phyloP scores from a whole-genome alignment of 2,113 vertebrate species.

The Theristicus caerulescens region DNA sequence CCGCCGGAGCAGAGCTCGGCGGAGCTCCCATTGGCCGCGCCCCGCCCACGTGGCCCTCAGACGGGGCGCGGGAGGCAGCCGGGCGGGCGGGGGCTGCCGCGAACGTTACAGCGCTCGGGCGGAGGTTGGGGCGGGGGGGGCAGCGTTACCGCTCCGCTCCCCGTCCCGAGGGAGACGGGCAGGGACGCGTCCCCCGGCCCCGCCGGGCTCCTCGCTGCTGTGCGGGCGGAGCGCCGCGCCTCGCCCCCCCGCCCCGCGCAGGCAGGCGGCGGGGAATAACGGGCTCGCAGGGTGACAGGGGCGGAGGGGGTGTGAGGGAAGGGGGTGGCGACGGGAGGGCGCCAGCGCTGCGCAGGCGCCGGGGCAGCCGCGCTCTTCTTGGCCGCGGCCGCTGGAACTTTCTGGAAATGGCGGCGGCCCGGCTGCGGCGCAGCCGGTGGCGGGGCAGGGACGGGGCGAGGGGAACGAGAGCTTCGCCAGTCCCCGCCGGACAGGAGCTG shows the following conservation, averaged over 20 bases:
- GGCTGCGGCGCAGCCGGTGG: background rate
- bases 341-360: background rate
- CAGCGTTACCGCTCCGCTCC: background rate
- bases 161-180: background rate
- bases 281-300: background rate
- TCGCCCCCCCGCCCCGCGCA: too few species aligned
- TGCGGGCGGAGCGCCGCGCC: background rate
- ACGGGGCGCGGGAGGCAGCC: constrained; percentile 2
- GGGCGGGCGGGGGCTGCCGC: background rate
- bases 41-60: constrained; percentile 66
- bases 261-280: background rate
- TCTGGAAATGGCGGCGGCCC: constrained; percentile 64
- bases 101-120: background rate
- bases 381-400: constrained; percentile 49
- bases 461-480: background rate
- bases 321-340: background rate
- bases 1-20: constrained; percentile 9
- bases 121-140: background rate
- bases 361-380: background rate
- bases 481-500: background rate
- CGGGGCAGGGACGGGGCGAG: background rate
- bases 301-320: background rate
- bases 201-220: too few species aligned
- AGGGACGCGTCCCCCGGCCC: background rate
- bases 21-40: constrained; percentile 63